Conservation (phyloP, 1,140 invertebrate species). For the Drosophila kikkawai region DNA sequence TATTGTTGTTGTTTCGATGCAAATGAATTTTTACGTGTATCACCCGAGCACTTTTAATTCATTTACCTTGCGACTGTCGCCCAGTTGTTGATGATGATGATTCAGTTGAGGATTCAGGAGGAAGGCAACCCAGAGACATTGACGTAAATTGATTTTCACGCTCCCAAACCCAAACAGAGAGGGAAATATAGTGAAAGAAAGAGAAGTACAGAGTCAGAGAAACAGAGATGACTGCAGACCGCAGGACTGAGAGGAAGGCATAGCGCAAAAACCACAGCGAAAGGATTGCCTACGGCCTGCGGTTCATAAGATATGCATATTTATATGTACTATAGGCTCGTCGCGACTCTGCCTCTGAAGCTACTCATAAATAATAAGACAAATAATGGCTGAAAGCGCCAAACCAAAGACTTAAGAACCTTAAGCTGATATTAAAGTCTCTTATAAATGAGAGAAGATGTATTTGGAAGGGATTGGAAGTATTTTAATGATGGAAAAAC, state of each 20-base stretch:
- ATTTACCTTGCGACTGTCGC: constrained; percentile 45
- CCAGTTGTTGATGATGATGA: constrained; percentile 44
- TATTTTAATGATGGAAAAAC: background rate
- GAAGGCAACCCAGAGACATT: constrained; percentile 39
- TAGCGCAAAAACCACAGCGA: constrained; percentile 51
- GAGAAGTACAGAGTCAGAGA: background rate
- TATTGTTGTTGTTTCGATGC: constrained; percentile 43
- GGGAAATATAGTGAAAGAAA: background rate
- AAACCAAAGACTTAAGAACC: constrained; percentile 9
- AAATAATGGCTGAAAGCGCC: constrained; percentile 45
- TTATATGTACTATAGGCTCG: constrained; percentile 6
- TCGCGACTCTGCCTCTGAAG: background rate
- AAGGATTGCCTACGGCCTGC: constrained; percentile 57
- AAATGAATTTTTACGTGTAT: constrained; percentile 69
- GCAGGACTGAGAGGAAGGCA: constrained; percentile 26
- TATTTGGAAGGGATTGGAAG: background rate
- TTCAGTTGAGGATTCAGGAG: constrained; percentile 41
- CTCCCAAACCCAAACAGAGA: background rate
- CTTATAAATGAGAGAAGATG: constrained; percentile 2
- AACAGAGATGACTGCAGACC: constrained; percentile 46
- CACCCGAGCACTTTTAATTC: constrained; percentile 57
- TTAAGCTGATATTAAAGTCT: constrained; percentile 9
- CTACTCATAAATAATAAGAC: constrained; percentile 69
- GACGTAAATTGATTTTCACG: constrained; percentile 64
- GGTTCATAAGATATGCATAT: constrained; percentile 15